Base-by-base conservation (phyloP, 2,113 vertebrate species). In the Struthidea cinerea region DNA sequence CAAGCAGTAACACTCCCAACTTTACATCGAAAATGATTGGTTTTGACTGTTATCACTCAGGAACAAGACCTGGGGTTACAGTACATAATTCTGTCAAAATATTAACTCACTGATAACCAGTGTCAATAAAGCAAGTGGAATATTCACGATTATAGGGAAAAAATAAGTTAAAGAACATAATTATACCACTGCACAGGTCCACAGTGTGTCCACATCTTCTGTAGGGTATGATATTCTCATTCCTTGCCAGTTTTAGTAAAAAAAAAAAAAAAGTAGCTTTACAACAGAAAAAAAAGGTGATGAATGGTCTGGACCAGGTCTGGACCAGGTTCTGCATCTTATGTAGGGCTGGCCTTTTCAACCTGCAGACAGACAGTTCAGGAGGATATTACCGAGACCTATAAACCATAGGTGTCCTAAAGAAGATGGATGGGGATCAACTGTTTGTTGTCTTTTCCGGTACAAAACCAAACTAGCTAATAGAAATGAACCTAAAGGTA, bases 231-330 rank as follows among this genome's bases (percentile, higher is more conserved):
- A 55, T 47, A 42, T 14, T 33, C 14, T 85, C 17, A 69, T 12
- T 2, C 12, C 1, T 11, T 9, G 2, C 3, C 4, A 33, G 9
- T n/a, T 44, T 42, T 20, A 69, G 10, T 2, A 23, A 59, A 82
- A 82, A 26, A 32, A 32, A 13, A 17, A 1, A 2, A 22, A 11
- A 63, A 19, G 64, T 55, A 28, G 21, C 46, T 80, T 87, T 22
- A 44, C n/a, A 81, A 49, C 6, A 53, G 7, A 24, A 46, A 75
- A 68, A 74, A 75, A 2, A 0, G 1, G 1, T 50, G 13, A 78
- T 47, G 15, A 47, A 70, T 78, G 24, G 14, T 55, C 47, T 76
- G 46, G 32, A 83, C 37, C 12, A 77, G 24, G 10, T 63, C 33
- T 84, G 42, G 18, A 86, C 37, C 6, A 73, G 35, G 5, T 68